Evolutionary conservation across 2,797 vertebrate genomes (phyloP).

Genomic region (Sciurus carolinensis): DNA sequence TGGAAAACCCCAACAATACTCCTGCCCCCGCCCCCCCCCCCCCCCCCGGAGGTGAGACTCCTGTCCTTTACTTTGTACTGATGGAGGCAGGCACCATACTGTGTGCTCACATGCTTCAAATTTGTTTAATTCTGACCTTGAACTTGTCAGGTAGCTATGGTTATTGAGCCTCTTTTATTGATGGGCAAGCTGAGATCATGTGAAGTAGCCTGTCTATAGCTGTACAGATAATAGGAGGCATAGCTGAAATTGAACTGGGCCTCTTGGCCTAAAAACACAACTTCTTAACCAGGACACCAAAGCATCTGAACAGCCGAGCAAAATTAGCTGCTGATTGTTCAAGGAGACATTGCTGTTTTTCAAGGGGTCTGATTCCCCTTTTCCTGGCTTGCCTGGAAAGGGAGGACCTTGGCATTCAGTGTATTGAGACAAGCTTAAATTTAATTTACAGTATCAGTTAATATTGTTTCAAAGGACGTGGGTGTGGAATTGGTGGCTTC

Average conservation of each 20-base stretch:
- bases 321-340: background rate
- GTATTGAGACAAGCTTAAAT: background rate
- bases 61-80: background rate
- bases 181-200: background rate
- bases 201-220: background rate
- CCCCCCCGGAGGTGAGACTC: background rate
- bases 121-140: background rate
- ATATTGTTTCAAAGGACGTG: background rate
- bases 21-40: too few relatives aligned
- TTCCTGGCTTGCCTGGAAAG: background rate
- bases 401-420: background rate
- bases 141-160: background rate
- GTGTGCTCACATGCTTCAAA: background rate
- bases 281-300: background rate
- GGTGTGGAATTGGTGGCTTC: background rate
- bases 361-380: accelerated
- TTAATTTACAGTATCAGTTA: background rate
- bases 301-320: background rate
- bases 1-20: background rate
- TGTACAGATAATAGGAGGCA: background rate
- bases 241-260: background rate
- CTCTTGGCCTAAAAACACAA: background rate
- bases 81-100: accelerated
- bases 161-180: background rate
- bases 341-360: background rate